Base-by-base conservation (phyloP, 2,888 invertebrate genomes). In the Drosophila birchii region DNA sequence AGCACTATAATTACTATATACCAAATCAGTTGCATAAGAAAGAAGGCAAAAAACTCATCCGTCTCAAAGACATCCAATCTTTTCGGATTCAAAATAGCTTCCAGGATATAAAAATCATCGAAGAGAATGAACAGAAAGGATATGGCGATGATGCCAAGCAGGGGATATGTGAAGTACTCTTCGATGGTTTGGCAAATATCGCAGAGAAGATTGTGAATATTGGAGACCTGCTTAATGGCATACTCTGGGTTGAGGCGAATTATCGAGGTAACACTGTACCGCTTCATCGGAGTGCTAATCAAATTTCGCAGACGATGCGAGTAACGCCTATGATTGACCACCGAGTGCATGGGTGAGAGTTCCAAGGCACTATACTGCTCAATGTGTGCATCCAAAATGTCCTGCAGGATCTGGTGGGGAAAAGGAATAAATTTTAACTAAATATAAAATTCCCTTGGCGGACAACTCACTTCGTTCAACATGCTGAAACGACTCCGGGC, bases 91-190 rank as follows among this genome's bases (percentile, higher is more conserved):
- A 92, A 49, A 66, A 91, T 62, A 0, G 90, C 92, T 20, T 92
- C 92, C 56, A 92, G 64, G 45, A 92, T 89, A 60, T 92, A 92
- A 66, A 92, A 92, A 53, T 87, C 90, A 64, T 92, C 92, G 20
- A 92, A 92, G 3, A 92, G 79, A 63, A 92, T 92, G 29, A 92
- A 92, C 0, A 92, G 56, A 68, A 92, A 92, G 0, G 92, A 92
- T 32, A 92, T 92, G 8, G 91, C 86, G 26, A 91, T 87, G 34
- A 92, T 92, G 9, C 91, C 91, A 16, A 92, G 66, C 66, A 92
- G 62, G 0, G 92, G 92, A 75, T 91, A 91, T 0, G 89, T 89
- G 39, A 92, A 92, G 36, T 92, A 92, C 39, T 92, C 91, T 64
- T 92, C 92, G 39, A 91, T 90, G 3, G 85, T 88, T 32, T 88